Conservation (phyloP, 2,888 invertebrate genomes). For the Volucella inflata region DNA sequence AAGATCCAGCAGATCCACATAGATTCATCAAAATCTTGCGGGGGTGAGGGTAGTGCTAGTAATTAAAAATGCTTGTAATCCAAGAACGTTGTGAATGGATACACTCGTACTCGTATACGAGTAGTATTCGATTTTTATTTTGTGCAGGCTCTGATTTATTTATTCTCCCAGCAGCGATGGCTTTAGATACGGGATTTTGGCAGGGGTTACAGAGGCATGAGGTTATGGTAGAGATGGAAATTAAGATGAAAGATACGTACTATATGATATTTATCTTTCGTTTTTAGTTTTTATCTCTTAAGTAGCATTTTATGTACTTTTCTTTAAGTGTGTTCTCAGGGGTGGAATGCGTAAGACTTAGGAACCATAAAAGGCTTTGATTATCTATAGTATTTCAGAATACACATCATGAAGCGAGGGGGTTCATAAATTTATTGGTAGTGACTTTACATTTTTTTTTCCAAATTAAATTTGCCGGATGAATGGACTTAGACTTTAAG, state of each 20-base stretch:
- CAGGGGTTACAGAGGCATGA: not conserved
- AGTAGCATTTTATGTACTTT: conserved; percentile 15
- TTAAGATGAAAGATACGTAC: conserved; percentile 36
- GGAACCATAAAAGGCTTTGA: too few species aligned
- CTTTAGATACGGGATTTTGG: not conserved
- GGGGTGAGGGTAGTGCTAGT: conserved; percentile 18
- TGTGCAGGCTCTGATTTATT: conserved; percentile 4
- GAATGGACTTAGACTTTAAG: too few species aligned
- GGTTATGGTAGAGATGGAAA: not conserved
- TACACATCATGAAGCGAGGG: too few species aligned
- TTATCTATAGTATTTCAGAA: too few species aligned
- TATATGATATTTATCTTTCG: conserved; percentile 15
- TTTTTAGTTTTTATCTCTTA: conserved; percentile 12
- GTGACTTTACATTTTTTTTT: too few species aligned
- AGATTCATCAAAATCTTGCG: too few species aligned
- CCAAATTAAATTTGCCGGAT: too few species aligned
- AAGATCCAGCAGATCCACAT: too few species aligned
- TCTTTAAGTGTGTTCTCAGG: not conserved
- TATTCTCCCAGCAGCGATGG: conserved; percentile 20
- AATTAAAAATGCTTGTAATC: conserved; percentile 62
- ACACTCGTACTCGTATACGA: not conserved
- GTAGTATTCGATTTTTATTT: conserved; percentile 5
- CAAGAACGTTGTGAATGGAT: conserved; percentile 22
- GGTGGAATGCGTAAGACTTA: too few species aligned
- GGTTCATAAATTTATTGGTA: too few species aligned